Evolutionary conservation across 2,113 vertebrate species (phyloP).

Genomic region (Bothrops jararaca): DNA sequence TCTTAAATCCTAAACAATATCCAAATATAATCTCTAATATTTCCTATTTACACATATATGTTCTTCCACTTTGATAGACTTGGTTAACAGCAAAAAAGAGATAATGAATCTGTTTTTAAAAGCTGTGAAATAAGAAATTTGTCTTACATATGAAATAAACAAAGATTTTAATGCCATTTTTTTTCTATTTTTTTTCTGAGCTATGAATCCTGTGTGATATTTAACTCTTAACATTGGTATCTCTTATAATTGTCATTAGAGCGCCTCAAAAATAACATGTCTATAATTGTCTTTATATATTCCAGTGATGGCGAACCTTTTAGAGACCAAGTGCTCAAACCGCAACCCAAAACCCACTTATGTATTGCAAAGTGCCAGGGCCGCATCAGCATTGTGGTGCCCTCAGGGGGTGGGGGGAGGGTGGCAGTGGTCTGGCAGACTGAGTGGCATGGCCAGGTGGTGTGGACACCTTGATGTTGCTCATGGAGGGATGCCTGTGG

Average conservation of each 20-base stretch:
- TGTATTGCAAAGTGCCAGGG: no score
- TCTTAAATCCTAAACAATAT: not conserved
- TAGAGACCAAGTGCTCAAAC: no score
- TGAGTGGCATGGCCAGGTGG: no score
- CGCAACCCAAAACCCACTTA: no score
- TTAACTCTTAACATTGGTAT: not conserved
- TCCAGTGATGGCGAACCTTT: no score
- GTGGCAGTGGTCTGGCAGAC: no score
- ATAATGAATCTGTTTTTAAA: not conserved
- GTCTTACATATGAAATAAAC: not conserved
- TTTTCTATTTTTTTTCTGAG: not conserved
- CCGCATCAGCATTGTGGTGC: no score
- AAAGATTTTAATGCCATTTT: not conserved
- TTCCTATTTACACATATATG: not conserved
- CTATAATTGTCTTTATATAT: no score
- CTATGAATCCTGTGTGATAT: not conserved
- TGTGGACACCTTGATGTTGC: no score
- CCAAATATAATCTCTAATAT: not conserved
- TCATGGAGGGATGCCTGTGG: no score
- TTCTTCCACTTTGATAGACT: not conserved
- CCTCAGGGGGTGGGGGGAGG: no score
- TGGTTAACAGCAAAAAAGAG: not conserved
- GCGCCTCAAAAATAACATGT: not conserved
- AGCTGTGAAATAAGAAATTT: not conserved
- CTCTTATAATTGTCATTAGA: not conserved